Base-by-base conservation (phyloP, 2,888 invertebrate species). In the Tryphoninae sp. region DNA sequence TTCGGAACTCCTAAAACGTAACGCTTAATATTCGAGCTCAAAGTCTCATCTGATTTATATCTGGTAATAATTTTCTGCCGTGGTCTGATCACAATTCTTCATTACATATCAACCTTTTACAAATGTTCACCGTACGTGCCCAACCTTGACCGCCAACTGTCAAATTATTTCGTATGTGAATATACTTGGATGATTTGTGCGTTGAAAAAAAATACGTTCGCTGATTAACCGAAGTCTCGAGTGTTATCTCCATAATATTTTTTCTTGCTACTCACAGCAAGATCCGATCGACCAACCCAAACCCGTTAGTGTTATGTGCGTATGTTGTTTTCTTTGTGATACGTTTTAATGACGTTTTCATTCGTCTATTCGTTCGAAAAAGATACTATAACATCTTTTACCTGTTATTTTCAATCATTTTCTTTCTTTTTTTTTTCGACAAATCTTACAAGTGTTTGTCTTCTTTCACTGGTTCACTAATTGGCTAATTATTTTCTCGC, bases 31-130 rank as follows among this genome's bases (percentile, higher is more conserved):
- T 75, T 64, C 40, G 49, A 65, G 75, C 62, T 68, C 74, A 79
- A 74, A 75, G 75, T 78, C 67, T 72, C 62, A 71, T 81, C 73
- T 73, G 23, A n/a, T 65, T 64, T 23, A 49, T 51, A 23, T 33
- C n/a, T 45, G 65, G 26, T 75, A 65, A 61, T 69, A 13, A 7
- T 42, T 67, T 58, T 69, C 16, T 51, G 16, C 42, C 11, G 11
- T 11, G n/a, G 16, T 16, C 23, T 58, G 22, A 45, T 68, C 9
- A 22, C 55, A 61, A 59, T 22, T 33, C 2, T 13, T 6, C 53
- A n/a, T 7, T 1, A 26, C n/a, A 16, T 22, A 42, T 23, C 33
- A 8, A 19, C 26, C 53, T 7, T 59, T 58, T 8, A 40, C 16
- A 16, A 55, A 55, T 55, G 19, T 55, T 19, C 19, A 55, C 16